A percentile compares a stretch with the other conserved stretches of the same genome.
Evolutionary conservation across 2,113 vertebrate genomes (phyloP).

Genomic region (Percopsis transmontana): DNA sequence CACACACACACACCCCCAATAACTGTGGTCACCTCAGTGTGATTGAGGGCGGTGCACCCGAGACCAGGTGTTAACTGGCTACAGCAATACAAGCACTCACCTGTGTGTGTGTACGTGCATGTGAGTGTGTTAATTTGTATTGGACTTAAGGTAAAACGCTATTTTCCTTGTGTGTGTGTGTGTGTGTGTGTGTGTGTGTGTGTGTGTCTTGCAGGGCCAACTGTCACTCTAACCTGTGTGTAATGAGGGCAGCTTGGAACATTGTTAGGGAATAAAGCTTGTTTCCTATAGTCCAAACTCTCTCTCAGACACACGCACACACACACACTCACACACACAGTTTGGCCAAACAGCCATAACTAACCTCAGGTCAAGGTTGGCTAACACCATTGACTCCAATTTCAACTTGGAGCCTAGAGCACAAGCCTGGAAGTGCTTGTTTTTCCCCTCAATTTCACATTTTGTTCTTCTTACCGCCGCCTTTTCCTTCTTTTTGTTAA

Average conservation of each 20-base stretch:
- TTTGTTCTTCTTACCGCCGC: conserved; percentile 15
- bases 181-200: conserved; percentile 15
- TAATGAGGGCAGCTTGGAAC: conserved; percentile 77
- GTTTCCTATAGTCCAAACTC: conserved; percentile 67
- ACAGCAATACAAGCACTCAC: conserved; percentile 42
- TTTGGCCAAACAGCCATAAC: conserved; percentile 59
- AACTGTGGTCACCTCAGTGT: conserved; percentile 42
- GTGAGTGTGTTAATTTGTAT: neutral
- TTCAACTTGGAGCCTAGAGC: conserved; percentile 55
- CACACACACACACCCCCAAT: conserved; percentile 3
- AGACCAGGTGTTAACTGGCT: conserved; percentile 26
- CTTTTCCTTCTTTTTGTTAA: conserved; percentile 16
- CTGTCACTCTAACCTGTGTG: conserved; percentile 74
- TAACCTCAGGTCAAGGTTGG: conserved; percentile 61
- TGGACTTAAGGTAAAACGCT: too few relatives aligned
- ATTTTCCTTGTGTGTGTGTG: conserved; percentile 4
- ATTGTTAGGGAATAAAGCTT: conserved; percentile 76
- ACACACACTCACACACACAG: conserved; percentile 33
- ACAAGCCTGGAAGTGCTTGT: neutral
- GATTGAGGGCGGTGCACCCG: conserved; percentile 61
- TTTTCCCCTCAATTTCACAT: conserved; percentile 16
- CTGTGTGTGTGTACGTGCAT: conserved; percentile 29
- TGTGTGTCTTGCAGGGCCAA: conserved; percentile 36
- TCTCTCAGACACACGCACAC: neutral
- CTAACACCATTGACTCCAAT: conserved; percentile 74